phyloP scores from a whole-genome alignment of 2,797 vertebrate genomes.

The Eleutherodactylus coqui region DNA sequence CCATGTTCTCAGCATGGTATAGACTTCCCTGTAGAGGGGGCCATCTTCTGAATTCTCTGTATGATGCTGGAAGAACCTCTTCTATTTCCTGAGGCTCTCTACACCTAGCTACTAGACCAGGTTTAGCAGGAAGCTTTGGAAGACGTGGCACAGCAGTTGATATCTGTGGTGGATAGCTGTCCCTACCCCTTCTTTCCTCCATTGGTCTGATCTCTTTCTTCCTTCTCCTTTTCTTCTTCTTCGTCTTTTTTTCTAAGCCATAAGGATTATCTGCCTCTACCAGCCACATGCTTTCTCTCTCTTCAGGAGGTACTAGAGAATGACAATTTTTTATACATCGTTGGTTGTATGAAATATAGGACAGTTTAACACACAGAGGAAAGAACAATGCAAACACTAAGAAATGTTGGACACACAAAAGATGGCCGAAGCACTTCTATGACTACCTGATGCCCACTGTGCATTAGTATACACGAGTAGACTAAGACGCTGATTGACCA shows the following conservation, averaged over 20 bases:
- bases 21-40: constrained; percentile 69
- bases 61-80: constrained; percentile 79
- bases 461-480: too few species aligned
- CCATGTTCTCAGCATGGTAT: constrained; percentile 55
- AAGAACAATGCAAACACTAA: not conserved
- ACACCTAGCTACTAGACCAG: constrained; percentile 82
- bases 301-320: constrained; percentile 86
- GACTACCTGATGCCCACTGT: too few species aligned
- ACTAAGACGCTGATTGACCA: too few species aligned
- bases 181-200: constrained; percentile 66
- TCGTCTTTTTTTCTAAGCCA: constrained; percentile 83
- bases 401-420: not conserved
- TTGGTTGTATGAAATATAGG: not conserved
- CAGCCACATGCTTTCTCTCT: constrained; percentile 87
- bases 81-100: constrained; percentile 70
- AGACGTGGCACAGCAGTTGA: constrained; percentile 86
- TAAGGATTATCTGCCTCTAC: constrained; percentile 90
- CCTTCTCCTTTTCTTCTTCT: constrained; percentile 85
- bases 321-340: not conserved
- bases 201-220: constrained; percentile 82
- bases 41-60: constrained; percentile 72
- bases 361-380: not conserved
- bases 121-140: constrained; percentile 85
- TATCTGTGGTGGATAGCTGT: constrained; percentile 64
- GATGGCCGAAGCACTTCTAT: too few species aligned